Evolutionary conservation across 2,797 vertebrate species (phyloP).

Genomic region (Numenius phaeopus): DNA sequence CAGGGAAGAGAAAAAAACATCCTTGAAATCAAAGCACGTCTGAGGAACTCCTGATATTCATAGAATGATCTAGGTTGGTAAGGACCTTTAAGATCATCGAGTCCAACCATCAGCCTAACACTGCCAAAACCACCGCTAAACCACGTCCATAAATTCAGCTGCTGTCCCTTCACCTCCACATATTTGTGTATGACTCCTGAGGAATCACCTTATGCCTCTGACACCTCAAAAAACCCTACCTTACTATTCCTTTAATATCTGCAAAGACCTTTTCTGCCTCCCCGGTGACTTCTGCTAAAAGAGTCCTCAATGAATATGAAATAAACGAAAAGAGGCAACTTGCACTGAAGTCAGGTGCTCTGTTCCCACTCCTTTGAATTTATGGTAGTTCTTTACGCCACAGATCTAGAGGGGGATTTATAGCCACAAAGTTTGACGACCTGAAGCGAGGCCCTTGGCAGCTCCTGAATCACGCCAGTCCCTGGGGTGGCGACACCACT

Average conservation of each 20-base stretch:
- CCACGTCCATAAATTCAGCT: neutral
- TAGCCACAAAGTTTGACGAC: neutral
- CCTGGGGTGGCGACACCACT: accelerated
- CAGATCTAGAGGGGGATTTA: neutral
- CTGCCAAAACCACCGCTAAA: no score
- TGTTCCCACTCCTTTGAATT: neutral
- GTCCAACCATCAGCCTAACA: no score
- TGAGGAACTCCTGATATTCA: neutral
- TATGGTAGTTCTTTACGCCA: neutral
- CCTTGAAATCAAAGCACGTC: neutral
- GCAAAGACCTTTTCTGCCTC: neutral
- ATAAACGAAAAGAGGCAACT: neutral
- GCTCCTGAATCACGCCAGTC: neutral
- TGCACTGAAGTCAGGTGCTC: accelerated
- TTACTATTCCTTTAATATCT: neutral
- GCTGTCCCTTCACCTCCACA: accelerated
- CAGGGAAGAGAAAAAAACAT: neutral
- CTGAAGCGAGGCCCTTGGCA: neutral
- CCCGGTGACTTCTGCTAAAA: accelerated
- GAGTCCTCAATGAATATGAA: neutral
- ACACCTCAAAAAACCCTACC: neutral
- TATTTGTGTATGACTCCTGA: neutral
- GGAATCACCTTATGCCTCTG: neutral
- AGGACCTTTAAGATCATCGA: no score
- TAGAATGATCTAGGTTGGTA: neutral